phyloP scores from a whole-genome alignment of 2,888 invertebrate genomes.

The Epinotia ramella region DNA sequence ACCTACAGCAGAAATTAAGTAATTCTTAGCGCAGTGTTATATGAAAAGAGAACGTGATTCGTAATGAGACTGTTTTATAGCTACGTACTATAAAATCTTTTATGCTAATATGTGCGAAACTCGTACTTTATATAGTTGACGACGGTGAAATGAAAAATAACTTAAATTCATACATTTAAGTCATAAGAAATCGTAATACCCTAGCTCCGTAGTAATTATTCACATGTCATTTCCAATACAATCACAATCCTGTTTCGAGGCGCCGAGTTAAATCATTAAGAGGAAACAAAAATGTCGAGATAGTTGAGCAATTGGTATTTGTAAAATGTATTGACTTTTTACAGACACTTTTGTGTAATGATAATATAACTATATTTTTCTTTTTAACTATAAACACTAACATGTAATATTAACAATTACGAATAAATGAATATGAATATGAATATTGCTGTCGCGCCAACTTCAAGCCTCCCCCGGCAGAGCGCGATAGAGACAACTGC shows the following conservation, averaged over 20 bases:
- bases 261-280: conserved; percentile 8
- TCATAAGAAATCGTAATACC: neutral
- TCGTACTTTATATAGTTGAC: neutral
- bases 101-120: neutral
- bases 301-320: no score
- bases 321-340: no score
- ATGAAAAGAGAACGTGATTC: neutral
- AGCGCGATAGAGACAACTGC: no score
- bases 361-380: no score
- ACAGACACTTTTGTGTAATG: no score
- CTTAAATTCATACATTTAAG: neutral
- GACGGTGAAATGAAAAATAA: neutral
- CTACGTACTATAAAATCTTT: neutral
- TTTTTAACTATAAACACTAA: no score
- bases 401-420: no score
- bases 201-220: neutral
- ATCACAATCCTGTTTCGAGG: neutral
- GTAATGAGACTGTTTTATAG: neutral
- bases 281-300: no score
- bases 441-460: no score
- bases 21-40: neutral
- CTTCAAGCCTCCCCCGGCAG: no score
- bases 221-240: neutral
- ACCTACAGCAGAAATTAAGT: neutral
- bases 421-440: no score